Conservation (phyloP, 2,888 invertebrate genomes). For the Calameuta filiformis region DNA sequence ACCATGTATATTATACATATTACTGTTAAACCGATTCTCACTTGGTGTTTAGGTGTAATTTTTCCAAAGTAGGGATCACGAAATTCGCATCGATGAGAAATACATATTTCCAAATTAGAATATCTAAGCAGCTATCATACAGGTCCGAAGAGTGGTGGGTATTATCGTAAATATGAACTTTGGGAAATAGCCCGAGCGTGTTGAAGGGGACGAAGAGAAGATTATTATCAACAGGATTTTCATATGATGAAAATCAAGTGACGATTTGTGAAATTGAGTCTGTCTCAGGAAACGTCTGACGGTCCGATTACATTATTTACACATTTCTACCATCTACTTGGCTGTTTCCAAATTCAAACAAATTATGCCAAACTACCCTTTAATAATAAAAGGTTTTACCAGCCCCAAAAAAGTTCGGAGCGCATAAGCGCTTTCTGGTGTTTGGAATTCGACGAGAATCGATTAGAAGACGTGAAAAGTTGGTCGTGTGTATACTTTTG, state of each 20-base stretch:
- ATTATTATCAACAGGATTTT: background rate
- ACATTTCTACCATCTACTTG: background rate
- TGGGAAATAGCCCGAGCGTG: background rate
- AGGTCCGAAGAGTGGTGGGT: background rate
- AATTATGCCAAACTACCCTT: background rate
- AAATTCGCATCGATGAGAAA: background rate
- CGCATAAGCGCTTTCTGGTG: background rate
- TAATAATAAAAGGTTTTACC: background rate
- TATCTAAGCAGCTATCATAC: background rate
- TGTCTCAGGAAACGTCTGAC: background rate
- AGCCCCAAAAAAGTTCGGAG: background rate
- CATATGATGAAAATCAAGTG: background rate
- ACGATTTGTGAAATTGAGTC: background rate
- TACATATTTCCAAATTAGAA: too few species aligned
- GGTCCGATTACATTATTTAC: background rate
- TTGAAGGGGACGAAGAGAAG: background rate
- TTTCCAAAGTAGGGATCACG: background rate
- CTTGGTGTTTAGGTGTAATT: background rate
- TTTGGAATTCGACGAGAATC: background rate
- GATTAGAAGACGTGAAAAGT: background rate
- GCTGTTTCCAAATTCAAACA: background rate
- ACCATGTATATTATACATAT: background rate
- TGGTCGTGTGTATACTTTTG: background rate
- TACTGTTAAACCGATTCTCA: background rate
- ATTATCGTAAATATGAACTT: background rate